phyloP scores from a whole-genome alignment of 2,113 vertebrate species.

The Rhombomys opimus region DNA sequence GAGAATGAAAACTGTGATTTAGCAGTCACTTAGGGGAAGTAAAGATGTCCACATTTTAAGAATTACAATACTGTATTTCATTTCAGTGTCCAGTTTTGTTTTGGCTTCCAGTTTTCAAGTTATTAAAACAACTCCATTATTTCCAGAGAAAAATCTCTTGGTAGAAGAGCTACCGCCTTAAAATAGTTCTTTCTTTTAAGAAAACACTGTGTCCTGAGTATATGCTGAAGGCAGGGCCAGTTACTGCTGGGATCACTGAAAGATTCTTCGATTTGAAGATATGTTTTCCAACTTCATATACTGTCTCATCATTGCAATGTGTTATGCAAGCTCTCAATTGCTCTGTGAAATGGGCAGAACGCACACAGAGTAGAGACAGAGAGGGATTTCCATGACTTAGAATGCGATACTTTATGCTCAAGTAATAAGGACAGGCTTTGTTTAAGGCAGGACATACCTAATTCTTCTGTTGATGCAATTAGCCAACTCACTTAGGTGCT shows the following conservation, averaged over 20 bases:
- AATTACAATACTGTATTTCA: constrained; percentile 26
- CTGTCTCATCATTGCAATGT: neutral
- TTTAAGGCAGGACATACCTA: neutral
- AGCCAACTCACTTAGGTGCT: neutral
- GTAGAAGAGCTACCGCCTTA: neutral
- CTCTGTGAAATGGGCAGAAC: neutral
- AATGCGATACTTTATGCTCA: neutral
- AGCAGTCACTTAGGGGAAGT: neutral
- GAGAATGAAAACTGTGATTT: constrained; percentile 30
- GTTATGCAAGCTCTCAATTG: neutral
- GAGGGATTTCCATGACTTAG: neutral
- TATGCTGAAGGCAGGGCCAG: neutral
- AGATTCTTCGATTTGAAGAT: constrained; percentile 35
- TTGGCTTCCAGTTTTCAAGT: constrained; percentile 12
- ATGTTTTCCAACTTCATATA: neutral
- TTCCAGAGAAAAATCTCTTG: constrained; percentile 18
- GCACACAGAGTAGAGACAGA: neutral
- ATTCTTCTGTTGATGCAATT: neutral
- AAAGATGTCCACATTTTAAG: neutral
- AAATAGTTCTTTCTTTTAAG: constrained; percentile 34
- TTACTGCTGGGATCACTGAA: neutral
- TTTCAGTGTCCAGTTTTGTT: neutral
- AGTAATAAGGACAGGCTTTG: neutral
- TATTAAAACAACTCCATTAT: constrained; percentile 46
- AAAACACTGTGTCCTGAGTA: neutral